Base-by-base conservation (phyloP, 2,888 invertebrate species). In the Ornithoptera alexandrae region DNA sequence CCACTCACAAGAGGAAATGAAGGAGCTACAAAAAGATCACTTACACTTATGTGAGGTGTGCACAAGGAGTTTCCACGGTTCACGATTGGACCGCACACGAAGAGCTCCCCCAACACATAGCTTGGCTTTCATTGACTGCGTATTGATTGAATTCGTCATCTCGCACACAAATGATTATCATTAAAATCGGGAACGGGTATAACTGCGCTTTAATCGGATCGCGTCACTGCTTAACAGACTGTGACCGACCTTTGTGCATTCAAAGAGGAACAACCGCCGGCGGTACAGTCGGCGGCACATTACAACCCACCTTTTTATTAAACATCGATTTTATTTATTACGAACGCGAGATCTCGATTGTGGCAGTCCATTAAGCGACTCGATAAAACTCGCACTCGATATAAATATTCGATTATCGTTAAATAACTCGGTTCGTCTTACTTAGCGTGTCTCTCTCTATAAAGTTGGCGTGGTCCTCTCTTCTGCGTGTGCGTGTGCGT, bases 251-350 rank as follows among this genome's bases (percentile, higher is more conserved):
- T n/a, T 61, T 61, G 30, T 39, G 36, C 17, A 2, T 39, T 10
- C 22, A 58, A 58, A 22, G 30, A 22, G 58, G 18, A 61, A 36
- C 39, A 39, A 10, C 39, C 39, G 39, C 10, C 39, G 39, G 39
- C 39, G 39, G 46, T 62, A 62, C 46, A 20, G 62, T 42, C 20
- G 17, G 10, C 15, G 20, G 17, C 62, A 60, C 22, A 30, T 67
- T n/a, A 15, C 20, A 24, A 46, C 60, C 7, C 20, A 18, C 24
- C 53, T 60, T 59, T 70, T 67, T 67, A 67, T 70, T 64, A 60
- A 58, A 70, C 7, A 67, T 70, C 70, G 70, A 67, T 70, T 70
- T 67, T 70, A 70, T 70, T 70, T 66, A 70, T 63, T 70, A 63
- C 63, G 46, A 64, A 42, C 22, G 42, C 67, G 65, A 66, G 67